Evolutionary conservation across 2,888 invertebrate species (phyloP).

Genomic region (Plagodis pulveraria): DNA sequence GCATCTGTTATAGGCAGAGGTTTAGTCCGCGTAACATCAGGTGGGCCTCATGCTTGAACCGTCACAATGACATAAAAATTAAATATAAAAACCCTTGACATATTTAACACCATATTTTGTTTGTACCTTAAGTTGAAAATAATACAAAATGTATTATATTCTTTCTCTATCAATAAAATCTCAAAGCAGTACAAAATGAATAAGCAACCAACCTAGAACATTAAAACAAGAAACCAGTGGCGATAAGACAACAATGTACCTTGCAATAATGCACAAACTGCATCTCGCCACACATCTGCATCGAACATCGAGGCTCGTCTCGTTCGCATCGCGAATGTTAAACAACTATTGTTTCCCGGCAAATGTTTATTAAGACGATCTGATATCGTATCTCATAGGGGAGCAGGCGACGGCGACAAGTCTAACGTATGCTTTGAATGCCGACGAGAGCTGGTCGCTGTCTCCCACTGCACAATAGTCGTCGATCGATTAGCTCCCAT

Average conservation of each 20-base stretch:
- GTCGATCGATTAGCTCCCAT: conserved; percentile 73
- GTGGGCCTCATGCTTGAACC: too few relatives aligned
- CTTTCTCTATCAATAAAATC: background rate
- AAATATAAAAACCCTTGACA: too few relatives aligned
- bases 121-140: too few relatives aligned
- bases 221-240: conserved; percentile 46
- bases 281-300: conserved; percentile 58
- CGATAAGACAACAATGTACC: conserved; percentile 59
- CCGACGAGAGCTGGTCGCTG: conserved; percentile 42
- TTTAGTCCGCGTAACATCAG: too few relatives aligned
- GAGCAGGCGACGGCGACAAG: conserved; percentile 66
- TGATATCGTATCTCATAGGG: conserved; percentile 77
- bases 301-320: conserved; percentile 29
- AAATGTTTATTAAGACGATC: conserved; percentile 83
- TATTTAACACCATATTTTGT: too few relatives aligned
- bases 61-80: too few relatives aligned
- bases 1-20: too few relatives aligned
- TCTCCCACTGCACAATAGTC: conserved; percentile 59
- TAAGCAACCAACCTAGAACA: conserved; percentile 41
- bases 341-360: conserved; percentile 76
- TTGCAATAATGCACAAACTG: conserved; percentile 56
- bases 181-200: conserved; percentile 10
- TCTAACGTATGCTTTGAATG: conserved; percentile 76
- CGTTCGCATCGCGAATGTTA: conserved; percentile 65
- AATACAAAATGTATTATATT: too few relatives aligned